Evolutionary conservation across 53 echinoderm and acorn worm species (phyloP), one percentile per base, ranked within the genome.

Genomic region (Luidia sarsii): DNA sequence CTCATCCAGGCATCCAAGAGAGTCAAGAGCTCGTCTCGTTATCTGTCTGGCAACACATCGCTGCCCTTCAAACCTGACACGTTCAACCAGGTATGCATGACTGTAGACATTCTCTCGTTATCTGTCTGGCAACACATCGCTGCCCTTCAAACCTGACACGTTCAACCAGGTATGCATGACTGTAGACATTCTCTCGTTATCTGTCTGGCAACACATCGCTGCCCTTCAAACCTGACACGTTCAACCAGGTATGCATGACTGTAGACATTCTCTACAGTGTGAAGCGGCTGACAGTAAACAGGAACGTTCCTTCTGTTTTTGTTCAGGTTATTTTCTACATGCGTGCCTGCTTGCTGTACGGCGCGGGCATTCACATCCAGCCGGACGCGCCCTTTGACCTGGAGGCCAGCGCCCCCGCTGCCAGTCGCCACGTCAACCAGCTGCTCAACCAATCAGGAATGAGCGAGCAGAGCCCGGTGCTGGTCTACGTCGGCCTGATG

Each of bases 301-400:
- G n/a, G n/a, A n/a, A n/a, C n/a, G n/a, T n/a, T n/a, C n/a, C 8
- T 15, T 49, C 33, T 71, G 22, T 16, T 14, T 36, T 33, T 33
- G 50, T 43, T 25, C 75, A 94, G 94, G 87, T 92, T 23, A 95
- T 95, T 38, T 95, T 89, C 39, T 95, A 92, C 69, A 80, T 90
- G 21, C 81, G 92, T 1, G 67, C 86, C 18, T 89, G 89, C 50
- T 80, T 93, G 1, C 86, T 90, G 6, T 55, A 87, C 14, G 90
- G 90, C 41, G 90, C 96, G 0, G 90, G 90, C 8, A 67, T 90
- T 37, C 69, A 90, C 48, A 61, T 85, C 50, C 80, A 80, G 36
- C 83, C 82, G 0, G 85, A 95, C 49, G 50, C 91, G 38, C 82
- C 86, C 60, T 72, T 94, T 50, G 89, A 86, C 48, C 79, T 94